Percentiles rank a stretch among this genome's conserved stretches.
phyloP scores from a whole-genome alignment of 2,888 invertebrate genomes.

The Acrobasis consociella region DNA sequence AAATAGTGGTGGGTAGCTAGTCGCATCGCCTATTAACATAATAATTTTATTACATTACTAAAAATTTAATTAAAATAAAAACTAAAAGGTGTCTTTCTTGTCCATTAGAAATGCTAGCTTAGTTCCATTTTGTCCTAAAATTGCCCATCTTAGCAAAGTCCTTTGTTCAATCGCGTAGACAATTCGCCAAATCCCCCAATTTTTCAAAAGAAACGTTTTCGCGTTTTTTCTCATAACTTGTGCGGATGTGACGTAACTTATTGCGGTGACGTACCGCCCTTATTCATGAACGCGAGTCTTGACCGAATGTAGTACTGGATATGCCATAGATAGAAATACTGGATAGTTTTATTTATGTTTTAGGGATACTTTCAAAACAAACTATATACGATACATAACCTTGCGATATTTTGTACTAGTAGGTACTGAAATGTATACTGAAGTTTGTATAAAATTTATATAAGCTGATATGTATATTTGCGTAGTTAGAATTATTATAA shows the following conservation, averaged over 20 bases:
- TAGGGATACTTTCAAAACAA: too few species aligned
- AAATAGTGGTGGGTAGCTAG: too few species aligned
- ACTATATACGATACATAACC: too few species aligned
- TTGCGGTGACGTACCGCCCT: conserved; percentile 1
- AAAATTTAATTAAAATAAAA: background rate
- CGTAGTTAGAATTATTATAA: too few species aligned
- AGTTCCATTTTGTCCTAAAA: conserved; percentile 4
- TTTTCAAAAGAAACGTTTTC: conserved; percentile 2
- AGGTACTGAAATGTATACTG: too few species aligned
- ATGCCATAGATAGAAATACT: background rate
- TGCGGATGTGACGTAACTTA: conserved; percentile 7
- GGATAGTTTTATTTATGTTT: background rate
- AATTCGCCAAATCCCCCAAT: conserved; percentile 9
- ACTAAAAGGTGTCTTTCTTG: background rate
- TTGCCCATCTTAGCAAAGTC: conserved; percentile 9
- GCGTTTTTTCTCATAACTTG: conserved; percentile 9
- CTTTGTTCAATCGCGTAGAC: conserved; percentile 6
- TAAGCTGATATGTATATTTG: too few species aligned
- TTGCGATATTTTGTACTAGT: too few species aligned
- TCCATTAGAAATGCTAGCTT: background rate
- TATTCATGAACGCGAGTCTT: background rate
- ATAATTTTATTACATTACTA: background rate
- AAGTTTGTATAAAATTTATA: too few species aligned
- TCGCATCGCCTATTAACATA: background rate
- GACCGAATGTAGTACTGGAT: background rate